Base-by-base conservation (phyloP, 2,888 invertebrate species). In the Timema cristinae region DNA sequence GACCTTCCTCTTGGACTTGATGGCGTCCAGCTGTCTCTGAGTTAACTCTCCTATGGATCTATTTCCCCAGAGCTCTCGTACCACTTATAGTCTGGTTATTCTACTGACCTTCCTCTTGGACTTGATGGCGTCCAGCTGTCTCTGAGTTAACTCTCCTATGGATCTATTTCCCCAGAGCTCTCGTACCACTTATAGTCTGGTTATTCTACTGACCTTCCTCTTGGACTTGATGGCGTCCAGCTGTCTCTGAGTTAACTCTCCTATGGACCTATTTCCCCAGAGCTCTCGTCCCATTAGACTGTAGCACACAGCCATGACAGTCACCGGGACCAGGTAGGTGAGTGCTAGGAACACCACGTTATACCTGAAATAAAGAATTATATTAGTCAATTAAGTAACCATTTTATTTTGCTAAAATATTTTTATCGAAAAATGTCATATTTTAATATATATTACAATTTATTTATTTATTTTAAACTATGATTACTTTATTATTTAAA, bases 1-100 rank as follows among this genome's bases (percentile, higher is more conserved):
- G 75, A 86, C 86, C 82, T 84, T 85, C 78, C 84, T 80, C 77
- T 87, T 87, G n/a, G 85, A 83, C 73, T 82, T 81, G 71, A 86
- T 82, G 51, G 83, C 79, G 73, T 85, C 84, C 54, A 81, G 79
- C 74, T 86, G 86, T 48, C 83, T 79, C 52, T 84, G 82, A 5
- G 85, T 84, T 67, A 83, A 81, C 76, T 86, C 86, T 0, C 86
- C 86, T 47, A 86, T 86, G 50, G 83, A 81, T 67, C 82, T 80
- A 74, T 84, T 84, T 5, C 86, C 84, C 86, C 87, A 87, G 0
- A 87, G 81, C 73, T 85, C 84, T 70, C 81, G 77, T 0, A 85
- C 85, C 79, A 87, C n/a, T n/a, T n/a, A n/a, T n/a, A n/a, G n/a
- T n/a, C n/a, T n/a, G n/a, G n/a, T n/a, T n/a, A n/a, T n/a, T 32